These are phyloP conservation scores for Clarias platycephalus DNA, from an alignment of 2,797 vertebrate genomes.

Conservation along the genomic window DNA sequence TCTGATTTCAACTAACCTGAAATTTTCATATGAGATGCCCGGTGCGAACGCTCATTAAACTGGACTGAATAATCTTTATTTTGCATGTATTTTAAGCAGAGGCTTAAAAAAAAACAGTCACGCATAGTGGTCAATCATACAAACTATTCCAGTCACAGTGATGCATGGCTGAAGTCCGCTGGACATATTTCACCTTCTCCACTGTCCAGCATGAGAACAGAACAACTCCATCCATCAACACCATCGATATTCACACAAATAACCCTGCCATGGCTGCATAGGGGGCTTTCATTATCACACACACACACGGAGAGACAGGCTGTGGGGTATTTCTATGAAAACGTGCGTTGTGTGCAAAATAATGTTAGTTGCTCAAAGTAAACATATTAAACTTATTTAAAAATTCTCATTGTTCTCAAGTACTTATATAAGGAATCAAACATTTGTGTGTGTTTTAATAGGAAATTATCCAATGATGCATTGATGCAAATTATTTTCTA, in stretches of 20 bases:
- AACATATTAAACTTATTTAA: not conserved
- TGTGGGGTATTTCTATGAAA: slow-evolving; percentile 8
- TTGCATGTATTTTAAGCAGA: not conserved
- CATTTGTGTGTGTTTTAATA: not conserved
- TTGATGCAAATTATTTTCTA: not conserved
- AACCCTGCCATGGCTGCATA: slow-evolving; percentile 35
- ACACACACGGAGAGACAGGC: slow-evolving; percentile 5
- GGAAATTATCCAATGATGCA: not conserved
- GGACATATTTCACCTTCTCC: slow-evolving; percentile 42
- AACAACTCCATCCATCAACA: slow-evolving; percentile 51
- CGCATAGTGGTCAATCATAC: slow-evolving; percentile 35
- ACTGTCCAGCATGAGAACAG: slow-evolving; percentile 36
- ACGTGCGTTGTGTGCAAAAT: not conserved
- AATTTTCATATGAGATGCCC: not conserved
- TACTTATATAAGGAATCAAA: not conserved
- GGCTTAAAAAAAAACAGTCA: not conserved
- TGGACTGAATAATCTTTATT: not conserved
- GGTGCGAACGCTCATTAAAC: not conserved
- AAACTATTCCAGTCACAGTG: slow-evolving; percentile 42
- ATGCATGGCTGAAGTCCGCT: slow-evolving; percentile 33
- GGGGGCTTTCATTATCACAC: slow-evolving; percentile 14
- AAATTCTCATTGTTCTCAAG: not conserved
- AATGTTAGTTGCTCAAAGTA: not conserved
- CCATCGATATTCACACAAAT: slow-evolving; percentile 45
- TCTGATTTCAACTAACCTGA: not conserved